phyloP scores from a whole-genome alignment of 2,888 invertebrate genomes.

The Actias luna region DNA sequence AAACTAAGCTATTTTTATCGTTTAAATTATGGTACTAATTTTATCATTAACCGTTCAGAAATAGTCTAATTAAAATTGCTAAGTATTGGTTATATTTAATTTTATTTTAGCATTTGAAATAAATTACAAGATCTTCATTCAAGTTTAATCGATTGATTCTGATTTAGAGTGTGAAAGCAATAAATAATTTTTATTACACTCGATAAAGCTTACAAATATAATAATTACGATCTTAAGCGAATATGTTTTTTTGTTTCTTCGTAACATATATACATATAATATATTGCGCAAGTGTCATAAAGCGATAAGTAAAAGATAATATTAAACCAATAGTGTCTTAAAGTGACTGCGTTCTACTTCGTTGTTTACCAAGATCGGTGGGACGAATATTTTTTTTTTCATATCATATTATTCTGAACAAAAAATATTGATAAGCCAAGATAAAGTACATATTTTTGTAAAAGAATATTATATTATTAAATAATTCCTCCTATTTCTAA shows the following conservation, averaged over 20 bases:
- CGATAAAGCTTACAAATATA: too few relatives aligned
- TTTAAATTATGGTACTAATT: too few relatives aligned
- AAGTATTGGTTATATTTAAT: too few relatives aligned
- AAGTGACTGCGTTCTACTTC: not conserved
- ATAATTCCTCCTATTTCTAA: not conserved
- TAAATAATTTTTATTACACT: too few relatives aligned
- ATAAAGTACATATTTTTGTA: not conserved
- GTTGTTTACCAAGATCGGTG: not conserved
- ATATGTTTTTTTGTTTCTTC: not conserved
- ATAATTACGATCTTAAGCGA: too few relatives aligned
- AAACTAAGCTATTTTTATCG: too few relatives aligned
- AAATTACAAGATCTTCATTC: too few relatives aligned
- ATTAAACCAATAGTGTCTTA: not conserved
- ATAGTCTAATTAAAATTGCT: too few relatives aligned
- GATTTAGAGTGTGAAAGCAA: too few relatives aligned
- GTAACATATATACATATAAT: not conserved
- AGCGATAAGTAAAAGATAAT: not conserved
- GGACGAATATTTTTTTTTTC: slow-evolving; percentile 2
- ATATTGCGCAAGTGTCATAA: not conserved
- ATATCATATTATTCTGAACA: not conserved
- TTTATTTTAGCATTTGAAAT: too few relatives aligned
- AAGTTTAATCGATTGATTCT: not conserved
- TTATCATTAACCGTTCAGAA: too few relatives aligned
- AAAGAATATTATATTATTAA: not conserved
- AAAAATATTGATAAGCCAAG: not conserved